These are phyloP conservation scores for Pseudomyrmex concolor DNA, from an alignment of 1,140 invertebrate genomes.

Conservation along the genomic window DNA sequence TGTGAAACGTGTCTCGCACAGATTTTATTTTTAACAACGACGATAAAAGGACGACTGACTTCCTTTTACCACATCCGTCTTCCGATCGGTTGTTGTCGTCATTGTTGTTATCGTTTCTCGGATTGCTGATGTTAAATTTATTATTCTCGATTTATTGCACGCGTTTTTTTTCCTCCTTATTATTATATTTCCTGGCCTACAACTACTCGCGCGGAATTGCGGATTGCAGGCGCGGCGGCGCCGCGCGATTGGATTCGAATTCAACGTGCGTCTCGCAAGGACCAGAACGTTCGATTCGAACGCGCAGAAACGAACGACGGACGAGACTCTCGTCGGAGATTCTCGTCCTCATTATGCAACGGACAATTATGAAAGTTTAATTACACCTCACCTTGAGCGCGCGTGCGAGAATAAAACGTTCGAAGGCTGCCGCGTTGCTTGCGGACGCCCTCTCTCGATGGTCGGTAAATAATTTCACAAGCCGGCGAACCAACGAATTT, in stretches of 20 bases:
- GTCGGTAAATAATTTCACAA: constrained; percentile 56
- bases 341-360: constrained; percentile 73
- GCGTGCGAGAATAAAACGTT: constrained; percentile 71
- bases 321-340: constrained; percentile 15
- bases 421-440: constrained; percentile 65
- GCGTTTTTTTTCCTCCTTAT: neutral
- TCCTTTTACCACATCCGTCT: constrained; percentile 6
- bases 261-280: neutral
- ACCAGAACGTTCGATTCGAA: neutral
- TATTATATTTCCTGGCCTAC: constrained; percentile 17
- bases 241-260: constrained; percentile 49
- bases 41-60: neutral
- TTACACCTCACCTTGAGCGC: constrained; percentile 77
- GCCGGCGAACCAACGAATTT: constrained; percentile 20
- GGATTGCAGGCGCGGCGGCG: neutral
- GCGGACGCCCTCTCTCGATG: constrained; percentile 42
- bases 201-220: neutral
- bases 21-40: neutral
- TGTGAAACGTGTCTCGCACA: neutral
- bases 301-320: constrained; percentile 3
- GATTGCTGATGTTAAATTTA: neutral
- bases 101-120: neutral
- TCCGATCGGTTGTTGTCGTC: neutral
- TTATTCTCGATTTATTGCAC: neutral
- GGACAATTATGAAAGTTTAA: constrained; percentile 80